Base-by-base conservation (phyloP, 1,140 invertebrate genomes). In the Rhagoletis zephyria region DNA sequence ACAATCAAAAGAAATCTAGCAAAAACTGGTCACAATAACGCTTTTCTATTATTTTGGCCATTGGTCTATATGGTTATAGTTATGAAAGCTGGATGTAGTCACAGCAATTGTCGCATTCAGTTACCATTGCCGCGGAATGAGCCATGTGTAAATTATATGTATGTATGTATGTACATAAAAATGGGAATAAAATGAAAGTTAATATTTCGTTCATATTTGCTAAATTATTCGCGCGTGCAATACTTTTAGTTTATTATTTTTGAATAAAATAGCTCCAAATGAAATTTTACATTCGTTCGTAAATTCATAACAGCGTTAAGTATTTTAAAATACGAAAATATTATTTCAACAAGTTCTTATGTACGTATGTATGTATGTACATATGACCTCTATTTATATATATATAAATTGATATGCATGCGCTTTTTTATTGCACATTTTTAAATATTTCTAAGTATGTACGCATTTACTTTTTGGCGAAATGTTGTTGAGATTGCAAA, bases 331-430 rank as follows among this genome's bases (percentile, higher is more conserved):
- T 81, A 51, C 56, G 45, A 81, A 56, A 81, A 81, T 81, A 81
- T 81, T 81, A 56, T 81, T 81, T 81, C 48, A 81, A 81, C 74
- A 81, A 48, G n/a, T 81, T 81, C 56, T 81, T 81, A 67, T 67
- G 10, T 16, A 63, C 61, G 6, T n/a, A 63, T 14, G 0, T 14
- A 63, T 63, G 51, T 63, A 74, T 48, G 45, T 42, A 14, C 42
- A 74, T 74, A n/a, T 48, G 64, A 40, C 19, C 1, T 14, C 42
- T 42, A 74, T 48, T 45, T 74, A n/a, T 14, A 45, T 67, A 67
- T 40, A 30, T 74, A 74, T 40, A 1, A 19, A 0, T 67, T 67
- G 1, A 40, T 19, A 4, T 42, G 6, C 4, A 30, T 30, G 9
- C 64, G 4, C 64, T 42, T 67, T 30, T 67, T 14, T 9, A 67